phyloP scores from a whole-genome alignment of 2,888 invertebrate genomes.

The Drosophila multiciliata region DNA sequence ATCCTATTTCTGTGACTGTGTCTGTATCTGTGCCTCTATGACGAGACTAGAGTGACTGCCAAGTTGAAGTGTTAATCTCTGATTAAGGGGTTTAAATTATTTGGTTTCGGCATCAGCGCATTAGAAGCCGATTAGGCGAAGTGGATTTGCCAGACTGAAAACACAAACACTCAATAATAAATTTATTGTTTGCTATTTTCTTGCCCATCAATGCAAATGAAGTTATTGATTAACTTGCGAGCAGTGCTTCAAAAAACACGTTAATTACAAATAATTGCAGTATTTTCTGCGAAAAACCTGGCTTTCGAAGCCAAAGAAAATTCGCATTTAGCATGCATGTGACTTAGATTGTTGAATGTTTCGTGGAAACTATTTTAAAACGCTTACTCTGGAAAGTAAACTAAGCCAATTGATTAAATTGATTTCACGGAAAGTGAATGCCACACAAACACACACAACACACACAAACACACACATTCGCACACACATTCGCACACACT shows the following conservation, averaged over 20 bases:
- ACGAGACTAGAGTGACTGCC: not conserved
- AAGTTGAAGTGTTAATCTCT: constrained; percentile 12
- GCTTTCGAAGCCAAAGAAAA: constrained; percentile 36
- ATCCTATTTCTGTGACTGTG: not conserved
- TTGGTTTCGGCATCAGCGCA: constrained; percentile 43
- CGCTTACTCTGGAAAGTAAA: constrained; percentile 53
- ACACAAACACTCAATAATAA: constrained; percentile 15
- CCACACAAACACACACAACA: not conserved
- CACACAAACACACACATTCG: not conserved
- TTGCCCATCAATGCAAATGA: constrained; percentile 21
- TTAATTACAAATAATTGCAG: constrained; percentile 57
- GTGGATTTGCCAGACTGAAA: constrained; percentile 54
- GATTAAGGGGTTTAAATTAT: constrained; percentile 52
- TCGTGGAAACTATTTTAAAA: constrained; percentile 57
- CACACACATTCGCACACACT: not conserved
- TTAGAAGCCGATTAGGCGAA: constrained; percentile 54
- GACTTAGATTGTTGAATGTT: constrained; percentile 31
- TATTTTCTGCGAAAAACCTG: constrained; percentile 40
- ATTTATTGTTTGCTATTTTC: not conserved
- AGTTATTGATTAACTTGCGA: constrained; percentile 28
- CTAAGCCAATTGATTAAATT: constrained; percentile 62
- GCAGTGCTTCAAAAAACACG: constrained; percentile 25
- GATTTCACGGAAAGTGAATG: constrained; percentile 52
- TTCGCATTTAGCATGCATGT: constrained; percentile 2
- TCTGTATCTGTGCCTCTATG: not conserved